phyloP scores from a whole-genome alignment of 2,797 vertebrate genomes.

The Tarsius wallacei region DNA sequence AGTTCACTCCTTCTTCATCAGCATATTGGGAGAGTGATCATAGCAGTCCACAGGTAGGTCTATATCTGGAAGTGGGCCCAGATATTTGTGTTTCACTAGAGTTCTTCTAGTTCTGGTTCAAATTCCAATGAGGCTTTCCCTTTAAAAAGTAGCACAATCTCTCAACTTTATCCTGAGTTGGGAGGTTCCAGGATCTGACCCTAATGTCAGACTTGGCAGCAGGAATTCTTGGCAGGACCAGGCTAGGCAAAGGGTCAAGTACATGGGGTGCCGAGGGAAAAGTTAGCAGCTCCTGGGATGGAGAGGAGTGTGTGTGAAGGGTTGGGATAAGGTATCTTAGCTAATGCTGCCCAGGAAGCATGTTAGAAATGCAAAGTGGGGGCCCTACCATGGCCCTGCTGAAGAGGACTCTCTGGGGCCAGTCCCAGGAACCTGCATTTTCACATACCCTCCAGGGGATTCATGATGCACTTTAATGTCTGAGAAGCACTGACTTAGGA shows the following conservation, averaged over 20 bases:
- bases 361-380: too few relatives aligned
- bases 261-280: background rate
- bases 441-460: too few relatives aligned
- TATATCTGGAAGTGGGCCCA: background rate
- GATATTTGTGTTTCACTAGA: background rate
- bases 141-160: background rate
- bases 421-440: too few relatives aligned
- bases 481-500: too few relatives aligned
- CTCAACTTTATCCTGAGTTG: constrained; percentile 49
- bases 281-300: too few relatives aligned
- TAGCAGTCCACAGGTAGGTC: too few relatives aligned
- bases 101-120: background rate
- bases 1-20: background rate
- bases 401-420: too few relatives aligned
- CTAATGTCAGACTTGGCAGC: background rate
- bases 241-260: background rate
- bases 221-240: background rate
- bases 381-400: too few relatives aligned
- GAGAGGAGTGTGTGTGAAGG: accelerated
- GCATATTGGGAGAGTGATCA: background rate
- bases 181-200: background rate
- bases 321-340: background rate
- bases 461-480: too few relatives aligned
- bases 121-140: background rate
- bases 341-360: too few relatives aligned